Conservation (phyloP, 2,888 invertebrate genomes). For the Actias luna region DNA sequence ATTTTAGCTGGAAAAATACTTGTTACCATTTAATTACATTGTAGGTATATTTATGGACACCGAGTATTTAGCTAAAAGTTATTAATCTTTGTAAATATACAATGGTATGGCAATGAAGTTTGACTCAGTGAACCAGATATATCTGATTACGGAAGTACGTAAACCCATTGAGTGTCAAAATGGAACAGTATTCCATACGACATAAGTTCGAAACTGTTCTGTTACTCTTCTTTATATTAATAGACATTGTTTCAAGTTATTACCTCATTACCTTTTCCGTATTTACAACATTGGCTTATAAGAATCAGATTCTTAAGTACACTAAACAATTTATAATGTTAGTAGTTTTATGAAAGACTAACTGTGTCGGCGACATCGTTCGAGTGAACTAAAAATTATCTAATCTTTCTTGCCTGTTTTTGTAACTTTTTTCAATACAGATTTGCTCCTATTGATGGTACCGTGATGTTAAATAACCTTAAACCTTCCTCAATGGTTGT, state of each 20-base stretch:
- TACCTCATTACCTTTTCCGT: neutral
- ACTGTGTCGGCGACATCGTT: too few relatives aligned
- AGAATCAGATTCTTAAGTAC: neutral
- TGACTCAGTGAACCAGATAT: slow-evolving; percentile 1
- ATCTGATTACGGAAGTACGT: slow-evolving; percentile 11
- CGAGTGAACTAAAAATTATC: too few relatives aligned
- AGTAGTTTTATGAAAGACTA: too few relatives aligned
- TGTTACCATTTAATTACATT: neutral
- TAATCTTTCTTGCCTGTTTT: too few relatives aligned
- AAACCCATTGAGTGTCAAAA: neutral
- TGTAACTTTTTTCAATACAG: too few relatives aligned
- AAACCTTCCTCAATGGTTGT: too few relatives aligned
- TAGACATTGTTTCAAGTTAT: neutral
- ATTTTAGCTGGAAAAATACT: neutral
- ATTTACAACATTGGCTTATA: neutral
- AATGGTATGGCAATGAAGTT: neutral
- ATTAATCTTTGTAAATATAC: neutral
- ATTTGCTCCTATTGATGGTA: too few relatives aligned
- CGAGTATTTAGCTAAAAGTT: neutral
- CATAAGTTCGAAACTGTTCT: neutral
- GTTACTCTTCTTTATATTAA: neutral
- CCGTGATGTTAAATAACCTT: too few relatives aligned
- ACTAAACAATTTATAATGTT: too few relatives aligned
- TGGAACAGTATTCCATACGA: neutral
- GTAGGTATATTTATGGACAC: neutral